A percentile compares a stretch with the other conserved stretches of the same genome.
These are phyloP conservation scores for Ptychoptera albimana DNA, from an alignment of 2,888 invertebrate species.

Conservation along the genomic window DNA sequence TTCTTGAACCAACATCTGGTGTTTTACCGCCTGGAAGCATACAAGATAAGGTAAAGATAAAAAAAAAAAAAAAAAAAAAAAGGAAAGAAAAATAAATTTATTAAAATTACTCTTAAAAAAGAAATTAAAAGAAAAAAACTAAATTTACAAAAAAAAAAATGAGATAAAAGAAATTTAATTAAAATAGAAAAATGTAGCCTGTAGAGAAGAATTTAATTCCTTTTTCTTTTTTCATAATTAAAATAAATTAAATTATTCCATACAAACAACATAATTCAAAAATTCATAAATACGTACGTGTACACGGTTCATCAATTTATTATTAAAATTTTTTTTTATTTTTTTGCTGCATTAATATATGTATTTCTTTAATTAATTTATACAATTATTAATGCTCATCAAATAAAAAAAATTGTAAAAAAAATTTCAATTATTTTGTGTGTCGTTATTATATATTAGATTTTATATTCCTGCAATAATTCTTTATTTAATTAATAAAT, in stretches of 20 bases:
- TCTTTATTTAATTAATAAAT: slow-evolving; percentile 20
- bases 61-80: slow-evolving; percentile 9
- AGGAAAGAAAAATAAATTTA: slow-evolving; percentile 9
- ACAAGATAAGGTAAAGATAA: slow-evolving; percentile 6
- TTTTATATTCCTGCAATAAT: slow-evolving; percentile 19
- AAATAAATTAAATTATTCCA: slow-evolving; percentile 1
- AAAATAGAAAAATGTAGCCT: slow-evolving; percentile 16
- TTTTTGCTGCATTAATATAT: no score
- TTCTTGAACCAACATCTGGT: slow-evolving; percentile 86
- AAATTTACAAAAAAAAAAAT: no score
- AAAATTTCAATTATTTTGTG: not conserved
- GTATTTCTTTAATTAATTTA: no score
- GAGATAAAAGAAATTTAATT: no score
- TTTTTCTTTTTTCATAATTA: not conserved
- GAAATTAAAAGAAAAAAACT: not conserved
- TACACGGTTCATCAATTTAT: slow-evolving; percentile 11
- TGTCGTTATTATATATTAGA: slow-evolving; percentile 3
- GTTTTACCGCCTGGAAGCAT: slow-evolving; percentile 85
- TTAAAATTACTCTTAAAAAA: not conserved
- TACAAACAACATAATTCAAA: slow-evolving; percentile 17
- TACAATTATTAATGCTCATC: no score
- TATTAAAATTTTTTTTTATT: slow-evolving; percentile 6
- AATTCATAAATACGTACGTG: slow-evolving; percentile 19
- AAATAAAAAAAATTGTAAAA: no score
- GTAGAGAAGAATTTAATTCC: slow-evolving; percentile 1